Evolutionary conservation across 1,140 invertebrate genomes (phyloP), one percentile per base, ranked within the genome.

Genomic region (Laodelphax striatellus): DNA sequence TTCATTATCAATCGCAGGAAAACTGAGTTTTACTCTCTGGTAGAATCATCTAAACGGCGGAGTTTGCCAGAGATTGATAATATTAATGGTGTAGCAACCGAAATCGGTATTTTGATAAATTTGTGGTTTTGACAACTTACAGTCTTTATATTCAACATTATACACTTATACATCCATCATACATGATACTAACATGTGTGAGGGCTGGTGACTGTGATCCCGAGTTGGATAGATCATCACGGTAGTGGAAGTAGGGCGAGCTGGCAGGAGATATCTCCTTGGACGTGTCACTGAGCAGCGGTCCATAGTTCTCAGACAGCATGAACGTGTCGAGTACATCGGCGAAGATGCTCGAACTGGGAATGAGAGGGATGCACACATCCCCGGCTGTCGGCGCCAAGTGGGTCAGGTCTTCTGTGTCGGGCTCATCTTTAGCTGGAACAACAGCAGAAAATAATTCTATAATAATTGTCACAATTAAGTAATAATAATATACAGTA

Each of bases 401-500:
- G 72, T 94, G 90, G 44, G 90, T 90, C 68, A 96, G 76, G 77
- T 96, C 92, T 71, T 94, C 90, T 50, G 46, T 17, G n/a, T 64
- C 63, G 31, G 88, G 89, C 76, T 94, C 90, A 74, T 92, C 90
- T 78, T 92, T 91, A 67, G 90, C 74, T 81, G 88, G 90, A 92
- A 76, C 58, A 84, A 82, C 68, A 67, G 68, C 38, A 55, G 63
- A 53, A 17, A 53, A 16, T 5, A 53, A 19, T 6, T 2, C 52
- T 19, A n/a, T n/a, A n/a, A n/a, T n/a, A n/a, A n/a, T n/a, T n/a
- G n/a, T n/a, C n/a, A n/a, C n/a, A n/a, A n/a, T n/a, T n/a, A n/a
- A n/a, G n/a, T n/a, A n/a, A n/a, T n/a, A n/a, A n/a, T n/a, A n/a
- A n/a, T n/a, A n/a, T n/a, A n/a, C n/a, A n/a, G n/a, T n/a, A n/a